Percentiles rank a stretch among this genome's conserved stretches.
Evolutionary conservation across 2,113 vertebrate genomes (phyloP).

Genomic region (Chionis minor): DNA sequence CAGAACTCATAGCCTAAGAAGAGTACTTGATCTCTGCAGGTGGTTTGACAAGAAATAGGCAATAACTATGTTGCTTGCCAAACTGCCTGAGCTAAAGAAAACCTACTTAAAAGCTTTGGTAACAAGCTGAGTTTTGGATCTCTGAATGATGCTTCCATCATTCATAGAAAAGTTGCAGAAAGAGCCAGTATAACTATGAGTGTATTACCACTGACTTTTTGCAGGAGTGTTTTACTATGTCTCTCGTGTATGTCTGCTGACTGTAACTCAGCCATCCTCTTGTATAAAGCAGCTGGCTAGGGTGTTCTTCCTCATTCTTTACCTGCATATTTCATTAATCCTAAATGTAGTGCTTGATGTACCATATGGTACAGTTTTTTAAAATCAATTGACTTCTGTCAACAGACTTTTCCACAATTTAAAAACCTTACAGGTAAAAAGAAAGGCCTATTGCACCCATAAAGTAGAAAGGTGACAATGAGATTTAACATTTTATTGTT

Average conservation of each 20-base stretch:
- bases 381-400: background rate
- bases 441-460: background rate
- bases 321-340: background rate
- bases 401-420: background rate
- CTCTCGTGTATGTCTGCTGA: fast-evolving
- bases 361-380: background rate
- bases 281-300: background rate
- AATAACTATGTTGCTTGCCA: background rate
- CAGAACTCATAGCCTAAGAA: background rate
- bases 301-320: background rate
- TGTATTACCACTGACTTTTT: background rate
- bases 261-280: background rate
- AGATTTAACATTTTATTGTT: background rate
- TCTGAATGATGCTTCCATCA: background rate
- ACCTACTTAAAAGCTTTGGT: background rate
- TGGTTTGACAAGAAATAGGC: background rate
- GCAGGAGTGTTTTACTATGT: background rate
- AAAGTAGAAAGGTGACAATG: background rate
- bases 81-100: background rate
- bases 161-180: background rate
- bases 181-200: background rate
- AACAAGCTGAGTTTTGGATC: background rate
- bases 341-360: background rate
- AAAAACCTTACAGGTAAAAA: background rate
- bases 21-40: background rate